Evolutionary conservation across 2,888 invertebrate species (phyloP).

Genomic region (Apamea anceps): DNA sequence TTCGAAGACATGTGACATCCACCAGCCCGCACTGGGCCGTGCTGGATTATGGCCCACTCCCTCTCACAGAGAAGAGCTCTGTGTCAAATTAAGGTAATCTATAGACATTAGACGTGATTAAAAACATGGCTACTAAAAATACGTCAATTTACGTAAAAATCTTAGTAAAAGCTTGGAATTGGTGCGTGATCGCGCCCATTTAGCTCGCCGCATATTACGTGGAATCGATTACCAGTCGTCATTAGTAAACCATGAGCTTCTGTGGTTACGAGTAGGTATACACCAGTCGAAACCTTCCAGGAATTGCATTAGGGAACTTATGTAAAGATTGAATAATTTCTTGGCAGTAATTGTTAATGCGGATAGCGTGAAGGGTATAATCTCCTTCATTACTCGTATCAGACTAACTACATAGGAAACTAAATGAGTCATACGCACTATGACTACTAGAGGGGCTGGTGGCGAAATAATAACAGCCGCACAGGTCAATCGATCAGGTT

Average conservation of each 20-base stretch:
- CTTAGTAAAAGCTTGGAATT: not conserved
- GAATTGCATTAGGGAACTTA: slow-evolving; percentile 23
- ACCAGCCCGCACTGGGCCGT: no score
- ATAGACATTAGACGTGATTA: no score
- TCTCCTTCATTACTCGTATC: not conserved
- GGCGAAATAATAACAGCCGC: no score
- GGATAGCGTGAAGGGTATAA: not conserved
- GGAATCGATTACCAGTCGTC: slow-evolving; percentile 40
- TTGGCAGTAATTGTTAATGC: not conserved
- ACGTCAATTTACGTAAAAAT: no score
- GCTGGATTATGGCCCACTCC: no score
- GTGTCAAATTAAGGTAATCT: no score
- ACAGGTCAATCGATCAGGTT: no score
- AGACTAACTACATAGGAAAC: not conserved
- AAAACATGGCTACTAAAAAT: no score
- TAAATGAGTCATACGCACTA: not conserved
- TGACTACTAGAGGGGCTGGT: no score
- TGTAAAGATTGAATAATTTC: slow-evolving; percentile 17
- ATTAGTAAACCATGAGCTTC: slow-evolving; percentile 51
- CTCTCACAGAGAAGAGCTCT: no score
- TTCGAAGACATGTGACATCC: no score
- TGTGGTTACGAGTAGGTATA: slow-evolving; percentile 1
- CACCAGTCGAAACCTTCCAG: slow-evolving; percentile 19
- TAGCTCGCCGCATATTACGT: slow-evolving; percentile 19
- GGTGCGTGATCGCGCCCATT: slow-evolving; percentile 41